These are phyloP conservation scores for Centruroides vittatus DNA, from an alignment of 1,140 invertebrate species.

Conservation along the genomic window DNA sequence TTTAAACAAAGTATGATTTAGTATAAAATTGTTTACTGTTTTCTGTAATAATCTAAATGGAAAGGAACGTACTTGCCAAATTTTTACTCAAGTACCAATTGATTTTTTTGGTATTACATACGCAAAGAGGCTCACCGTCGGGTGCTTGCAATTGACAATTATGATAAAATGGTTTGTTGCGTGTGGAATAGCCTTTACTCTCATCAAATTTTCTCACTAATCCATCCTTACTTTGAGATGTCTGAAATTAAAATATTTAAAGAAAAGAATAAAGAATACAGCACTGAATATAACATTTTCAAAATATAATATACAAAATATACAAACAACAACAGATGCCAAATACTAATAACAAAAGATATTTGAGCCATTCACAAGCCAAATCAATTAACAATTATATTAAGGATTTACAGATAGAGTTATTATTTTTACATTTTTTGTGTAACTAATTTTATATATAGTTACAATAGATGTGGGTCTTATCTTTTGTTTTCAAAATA, in stretches of 20 bases:
- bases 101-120: conserved; percentile 65
- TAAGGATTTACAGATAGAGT: too few species aligned
- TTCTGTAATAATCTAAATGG: too few species aligned
- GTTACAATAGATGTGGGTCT: too few species aligned
- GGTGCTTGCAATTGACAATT: conserved; percentile 64
- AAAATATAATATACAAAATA: too few species aligned
- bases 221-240: background rate
- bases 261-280: background rate
- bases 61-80: conserved; percentile 36
- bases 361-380: too few species aligned
- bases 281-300: too few species aligned
- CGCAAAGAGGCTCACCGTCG: conserved; percentile 60
- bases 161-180: conserved; percentile 55
- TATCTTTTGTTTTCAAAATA: too few species aligned
- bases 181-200: conserved; percentile 28
- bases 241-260: background rate
- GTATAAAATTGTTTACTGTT: too few species aligned
- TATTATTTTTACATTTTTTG: background rate
- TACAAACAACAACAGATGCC: background rate
- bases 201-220: conserved; percentile 6
- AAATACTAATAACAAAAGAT: too few species aligned
- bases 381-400: too few species aligned
- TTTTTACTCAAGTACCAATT: conserved; percentile 57
- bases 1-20: too few species aligned
- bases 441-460: too few species aligned